Evolutionary conservation across 2,888 invertebrate species (phyloP), one percentile per base, ranked within the genome.

Genomic region (Lasiommata megera): DNA sequence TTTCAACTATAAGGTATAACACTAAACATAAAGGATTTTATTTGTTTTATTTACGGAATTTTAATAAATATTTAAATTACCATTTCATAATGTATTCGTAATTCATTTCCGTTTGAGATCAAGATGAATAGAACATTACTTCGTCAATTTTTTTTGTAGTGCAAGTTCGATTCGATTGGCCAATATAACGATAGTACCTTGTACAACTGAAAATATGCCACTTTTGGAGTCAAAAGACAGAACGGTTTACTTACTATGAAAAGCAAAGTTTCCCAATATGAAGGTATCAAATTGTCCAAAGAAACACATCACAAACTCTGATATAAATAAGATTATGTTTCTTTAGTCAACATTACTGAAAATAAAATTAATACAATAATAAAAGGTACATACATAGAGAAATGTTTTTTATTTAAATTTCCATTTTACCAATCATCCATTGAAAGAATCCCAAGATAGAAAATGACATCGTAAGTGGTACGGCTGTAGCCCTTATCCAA

Each of bases 401-500:
- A 9, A 5, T 38, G 14, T 36, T 34, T 40, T 37, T 31, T 52
- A 11, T 23, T 52, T 52, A 87, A 58, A 92, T 89, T 69, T 95
- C 94, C 73, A 96, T 86, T 79, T 95, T 94, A 60, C 90, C 92
- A 76, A 96, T 94, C 85, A 96, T 94, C 92, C 95, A 96, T 69
- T 96, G 96, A 71, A 96, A 96, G 72, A 96, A 93, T 36, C 92
- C 93, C 58, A 97, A 84, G 58, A 96, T 93, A 0, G 93, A 89
- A 70, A 96, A 94, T 0, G 96, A 96, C 88, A 96, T 95, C 50
- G 93, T 92, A n/a, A 97, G 80, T n/a, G 97, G 96, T 54, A 96
- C 90, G 12, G 93, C 93, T 2, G 95, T 94, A 8, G 95, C 96
- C 81, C 93, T 94, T 58, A 96, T 87, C 95, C 96, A 96, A 54